phyloP scores from a whole-genome alignment of 2,797 vertebrate genomes.

The Scleropages formosus region DNA sequence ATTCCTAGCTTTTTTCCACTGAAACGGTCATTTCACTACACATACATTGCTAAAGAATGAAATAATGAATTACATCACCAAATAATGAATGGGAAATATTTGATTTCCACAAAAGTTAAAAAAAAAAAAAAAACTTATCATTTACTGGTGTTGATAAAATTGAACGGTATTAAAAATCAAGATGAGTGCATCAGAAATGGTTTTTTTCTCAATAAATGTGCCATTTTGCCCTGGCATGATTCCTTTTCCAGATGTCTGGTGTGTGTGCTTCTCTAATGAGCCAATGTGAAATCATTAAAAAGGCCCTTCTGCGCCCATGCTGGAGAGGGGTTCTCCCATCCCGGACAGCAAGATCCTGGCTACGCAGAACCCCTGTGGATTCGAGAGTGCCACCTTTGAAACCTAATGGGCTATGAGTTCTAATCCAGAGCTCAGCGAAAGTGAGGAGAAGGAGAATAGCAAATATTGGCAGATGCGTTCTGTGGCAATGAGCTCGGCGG shows the following conservation, averaged over 20 bases:
- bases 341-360: constrained; percentile 48
- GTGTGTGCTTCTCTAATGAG: constrained; percentile 59
- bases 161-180: no score
- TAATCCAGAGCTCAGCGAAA: constrained; percentile 65
- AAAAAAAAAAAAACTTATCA: neutral
- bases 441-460: constrained; percentile 58
- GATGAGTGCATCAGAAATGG: neutral
- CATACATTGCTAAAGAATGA: no score
- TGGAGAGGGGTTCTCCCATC: constrained; percentile 48
- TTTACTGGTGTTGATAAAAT: neutral
- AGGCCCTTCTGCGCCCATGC: constrained; percentile 57
- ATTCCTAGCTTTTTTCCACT: no score
- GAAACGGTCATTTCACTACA: no score
- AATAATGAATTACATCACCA: no score
- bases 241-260: constrained; percentile 54
- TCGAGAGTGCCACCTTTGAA: constrained; percentile 57
- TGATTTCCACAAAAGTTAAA: neutral
- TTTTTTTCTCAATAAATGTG: neutral
- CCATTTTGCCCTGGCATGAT: neutral
- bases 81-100: neutral
- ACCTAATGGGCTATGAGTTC: constrained; percentile 73
- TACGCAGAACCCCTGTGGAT: constrained; percentile 10
- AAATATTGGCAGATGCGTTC: constrained; percentile 54
- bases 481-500: constrained; percentile 57
- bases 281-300: constrained; percentile 62